Evolutionary conservation across 2,113 vertebrate genomes (phyloP), one percentile per base, ranked within the genome.

Genomic region (Glaucomys volans): DNA sequence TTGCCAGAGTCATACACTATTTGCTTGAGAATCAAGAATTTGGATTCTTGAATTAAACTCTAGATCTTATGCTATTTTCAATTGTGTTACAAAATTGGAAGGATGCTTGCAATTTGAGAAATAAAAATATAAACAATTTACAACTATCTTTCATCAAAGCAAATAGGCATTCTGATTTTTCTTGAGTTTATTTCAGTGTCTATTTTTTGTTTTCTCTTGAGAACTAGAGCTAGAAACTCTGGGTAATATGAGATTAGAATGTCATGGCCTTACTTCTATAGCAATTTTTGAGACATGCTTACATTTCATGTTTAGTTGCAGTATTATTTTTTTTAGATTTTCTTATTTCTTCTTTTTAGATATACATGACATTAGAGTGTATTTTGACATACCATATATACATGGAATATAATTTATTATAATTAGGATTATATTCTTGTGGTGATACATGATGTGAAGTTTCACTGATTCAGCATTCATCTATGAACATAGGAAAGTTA

Each of bases 11-110:
- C 24, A 87, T 35, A 80, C 72, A 87, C 24, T 84, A 62, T 69
- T 91, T 90, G 47, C 26, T 62, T 92, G 47, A 94, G 14, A 24
- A 90, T 87, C 47, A 97, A 90, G 62, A 94, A 85, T 88, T 28
- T 94, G 44, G 95, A 79, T 17, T 75, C 69, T 71, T 67, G 26
- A 71, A 30, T 75, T 52, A 93, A 85, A 95, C 52, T 57, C 20
- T 5, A 47, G 30, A 13, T 95, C 80, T 59, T n/a, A 4, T 40
- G 22, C 47, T 86, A 26, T 91, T 83, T 72, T 24, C 86, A 94
- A 85, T 35, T 87, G 20, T 62, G 17, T 44, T 85, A 74, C 8
- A 92, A 67, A 87, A 30, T 74, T 71, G 32, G n/a, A 91, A 93
- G 35, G 62, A 84, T 84, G 80, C 4, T 84, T 80, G 5, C 85